These are phyloP conservation scores for Julus scandinavius DNA, from an alignment of 2,888 invertebrate genomes.

Conservation along the genomic window DNA sequence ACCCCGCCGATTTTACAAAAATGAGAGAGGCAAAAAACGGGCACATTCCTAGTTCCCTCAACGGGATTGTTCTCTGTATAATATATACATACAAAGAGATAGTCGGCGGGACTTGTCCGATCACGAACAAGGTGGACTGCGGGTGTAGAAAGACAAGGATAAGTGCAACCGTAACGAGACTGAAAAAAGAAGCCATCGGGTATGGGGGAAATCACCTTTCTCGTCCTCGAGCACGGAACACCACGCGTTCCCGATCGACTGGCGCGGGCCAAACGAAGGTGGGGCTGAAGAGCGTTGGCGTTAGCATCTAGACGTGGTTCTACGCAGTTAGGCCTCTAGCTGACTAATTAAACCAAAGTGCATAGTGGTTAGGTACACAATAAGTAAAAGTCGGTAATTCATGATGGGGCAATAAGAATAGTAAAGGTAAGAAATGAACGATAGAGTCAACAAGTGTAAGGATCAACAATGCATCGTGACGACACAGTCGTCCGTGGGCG, in stretches of 20 bases:
- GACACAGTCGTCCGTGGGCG: background rate
- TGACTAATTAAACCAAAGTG: slow-evolving; percentile 34
- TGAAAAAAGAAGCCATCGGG: background rate
- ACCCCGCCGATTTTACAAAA: background rate
- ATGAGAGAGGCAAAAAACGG: slow-evolving; percentile 21
- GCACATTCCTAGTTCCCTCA: background rate
- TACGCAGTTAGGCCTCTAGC: slow-evolving; percentile 28
- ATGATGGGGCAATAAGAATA: background rate
- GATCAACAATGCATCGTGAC: slow-evolving; percentile 17
- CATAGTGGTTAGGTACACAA: slow-evolving; percentile 32
- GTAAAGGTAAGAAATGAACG: background rate
- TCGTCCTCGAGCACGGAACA: slow-evolving; percentile 25
- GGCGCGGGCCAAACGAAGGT: background rate
- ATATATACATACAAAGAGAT: slow-evolving; percentile 28
- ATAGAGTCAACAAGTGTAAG: slow-evolving; percentile 33
- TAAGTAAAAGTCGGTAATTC: background rate
- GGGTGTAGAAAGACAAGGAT: slow-evolving; percentile 15
- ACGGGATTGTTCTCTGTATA: slow-evolving; percentile 17
- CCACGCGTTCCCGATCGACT: slow-evolving; percentile 1
- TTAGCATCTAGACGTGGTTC: slow-evolving; percentile 37
- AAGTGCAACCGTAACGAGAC: slow-evolving; percentile 1
- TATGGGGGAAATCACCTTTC: background rate
- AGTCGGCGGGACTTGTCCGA: background rate
- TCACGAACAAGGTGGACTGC: background rate
- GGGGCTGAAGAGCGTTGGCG: slow-evolving; percentile 8